phyloP scores from a whole-genome alignment of 2,113 vertebrate species.

The Oryzias celebensis region DNA sequence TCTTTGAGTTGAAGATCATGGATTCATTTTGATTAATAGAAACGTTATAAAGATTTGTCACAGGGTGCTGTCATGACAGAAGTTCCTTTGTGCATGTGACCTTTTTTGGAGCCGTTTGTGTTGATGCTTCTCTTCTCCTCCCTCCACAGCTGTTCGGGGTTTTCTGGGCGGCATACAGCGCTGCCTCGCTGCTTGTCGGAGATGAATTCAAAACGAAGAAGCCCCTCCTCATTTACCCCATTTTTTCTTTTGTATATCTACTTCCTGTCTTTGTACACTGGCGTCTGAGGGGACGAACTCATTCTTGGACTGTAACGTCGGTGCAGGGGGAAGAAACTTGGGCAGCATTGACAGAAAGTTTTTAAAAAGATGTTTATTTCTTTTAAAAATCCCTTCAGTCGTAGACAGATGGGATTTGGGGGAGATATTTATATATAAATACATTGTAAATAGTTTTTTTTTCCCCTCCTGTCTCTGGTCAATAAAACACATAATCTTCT shows the following conservation, averaged over 20 bases:
- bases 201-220: slow-evolving; percentile 99
- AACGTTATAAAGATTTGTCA: no score
- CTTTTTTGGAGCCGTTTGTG: not conserved
- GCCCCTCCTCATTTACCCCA: slow-evolving; percentile 98
- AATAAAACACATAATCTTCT: slow-evolving; percentile 77
- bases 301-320: slow-evolving; percentile 62
- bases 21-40: no score
- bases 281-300: slow-evolving; percentile 83
- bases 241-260: slow-evolving; percentile 99
- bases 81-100: not conserved
- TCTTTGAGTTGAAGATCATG: no score
- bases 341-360: slow-evolving; percentile 32
- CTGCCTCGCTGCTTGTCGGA: slow-evolving; percentile 94
- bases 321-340: slow-evolving; percentile 5
- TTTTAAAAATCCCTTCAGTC: slow-evolving; percentile 43
- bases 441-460: slow-evolving; percentile 82
- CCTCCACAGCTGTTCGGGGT: slow-evolving; percentile 89
- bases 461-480: slow-evolving; percentile 73
- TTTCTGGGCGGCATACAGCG: slow-evolving; percentile 99
- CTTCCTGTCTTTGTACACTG: slow-evolving; percentile 98
- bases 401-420: slow-evolving; percentile 60
- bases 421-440: slow-evolving; percentile 37
- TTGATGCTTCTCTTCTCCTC: not conserved
- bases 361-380: slow-evolving; percentile 46
- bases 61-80: not conserved